Conservation (phyloP, 2,888 invertebrate genomes). For the Heliconius ismenius region DNA sequence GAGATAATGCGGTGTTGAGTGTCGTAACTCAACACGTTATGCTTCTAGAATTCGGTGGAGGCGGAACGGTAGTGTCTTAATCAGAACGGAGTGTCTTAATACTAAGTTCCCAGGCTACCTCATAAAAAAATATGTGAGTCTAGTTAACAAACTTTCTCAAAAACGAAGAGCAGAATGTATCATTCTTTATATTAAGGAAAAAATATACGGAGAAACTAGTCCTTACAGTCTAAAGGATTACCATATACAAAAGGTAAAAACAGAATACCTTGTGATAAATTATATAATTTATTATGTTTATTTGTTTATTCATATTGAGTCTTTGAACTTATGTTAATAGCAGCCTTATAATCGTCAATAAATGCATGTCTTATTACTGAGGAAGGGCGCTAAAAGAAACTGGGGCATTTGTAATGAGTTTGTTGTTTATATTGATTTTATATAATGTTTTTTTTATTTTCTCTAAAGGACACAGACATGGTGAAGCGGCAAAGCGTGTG, state of each 20-base stretch:
- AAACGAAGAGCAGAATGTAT: too few relatives aligned
- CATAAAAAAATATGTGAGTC: neutral
- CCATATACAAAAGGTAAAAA: slow-evolving; percentile 3
- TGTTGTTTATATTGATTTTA: neutral
- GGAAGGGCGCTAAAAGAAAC: slow-evolving; percentile 18
- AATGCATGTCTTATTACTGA: slow-evolving; percentile 15
- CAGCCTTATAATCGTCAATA: slow-evolving; percentile 22
- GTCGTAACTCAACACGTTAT: too few relatives aligned
- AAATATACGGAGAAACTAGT: neutral
- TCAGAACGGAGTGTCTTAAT: neutral
- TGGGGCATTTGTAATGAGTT: neutral
- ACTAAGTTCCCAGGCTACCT: neutral
- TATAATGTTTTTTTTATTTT: too few relatives aligned
- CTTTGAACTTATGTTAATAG: slow-evolving; percentile 20
- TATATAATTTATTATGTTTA: slow-evolving; percentile 19
- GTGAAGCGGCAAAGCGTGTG: too few relatives aligned
- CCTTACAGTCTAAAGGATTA: neutral
- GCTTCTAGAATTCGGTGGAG: too few relatives aligned
- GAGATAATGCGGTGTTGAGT: too few relatives aligned
- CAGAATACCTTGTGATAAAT: neutral
- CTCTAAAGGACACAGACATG: too few relatives aligned
- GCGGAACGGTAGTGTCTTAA: too few relatives aligned
- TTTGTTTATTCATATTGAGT: slow-evolving; percentile 17
- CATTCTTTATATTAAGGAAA: neutral
- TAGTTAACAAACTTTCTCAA: too few relatives aligned